phyloP scores from a whole-genome alignment of 1,140 invertebrate species.

The Cydia strobilella region DNA sequence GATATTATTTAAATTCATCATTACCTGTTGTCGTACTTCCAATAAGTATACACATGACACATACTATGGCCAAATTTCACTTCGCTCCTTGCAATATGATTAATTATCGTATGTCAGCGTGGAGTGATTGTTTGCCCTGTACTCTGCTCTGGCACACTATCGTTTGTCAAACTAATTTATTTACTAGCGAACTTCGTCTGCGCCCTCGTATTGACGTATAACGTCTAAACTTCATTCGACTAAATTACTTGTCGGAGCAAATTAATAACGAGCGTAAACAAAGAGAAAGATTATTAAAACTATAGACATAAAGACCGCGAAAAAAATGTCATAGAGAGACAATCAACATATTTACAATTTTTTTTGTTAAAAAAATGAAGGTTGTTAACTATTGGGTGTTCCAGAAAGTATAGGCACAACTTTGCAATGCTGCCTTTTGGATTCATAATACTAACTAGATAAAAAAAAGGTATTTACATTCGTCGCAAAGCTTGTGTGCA shows the following conservation, averaged over 20 bases:
- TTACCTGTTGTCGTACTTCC: background rate
- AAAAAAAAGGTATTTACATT: too few relatives aligned
- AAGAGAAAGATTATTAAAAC: background rate
- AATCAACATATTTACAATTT: too few relatives aligned
- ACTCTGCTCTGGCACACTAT: conserved; percentile 18
- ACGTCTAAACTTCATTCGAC: conserved; percentile 15
- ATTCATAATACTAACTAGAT: too few relatives aligned
- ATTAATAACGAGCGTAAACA: background rate
- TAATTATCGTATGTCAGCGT: background rate
- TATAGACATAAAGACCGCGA: background rate
- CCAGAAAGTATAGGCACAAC: too few relatives aligned
- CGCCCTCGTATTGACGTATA: conserved; percentile 21
- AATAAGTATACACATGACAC: background rate
- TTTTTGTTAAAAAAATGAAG: too few relatives aligned
- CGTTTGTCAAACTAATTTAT: conserved; percentile 32
- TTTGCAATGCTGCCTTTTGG: too few relatives aligned
- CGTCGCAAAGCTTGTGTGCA: too few relatives aligned
- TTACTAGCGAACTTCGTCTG: conserved; percentile 11
- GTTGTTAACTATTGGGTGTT: too few relatives aligned
- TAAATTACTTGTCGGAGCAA: background rate
- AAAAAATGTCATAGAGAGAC: too few relatives aligned
- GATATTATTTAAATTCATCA: background rate
- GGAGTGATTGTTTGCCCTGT: conserved; percentile 26
- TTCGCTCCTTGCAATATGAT: conserved; percentile 26
- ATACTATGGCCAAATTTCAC: conserved; percentile 15